Percentiles rank a stretch among this genome's conserved stretches.
Conservation (phyloP, 1,140 invertebrate genomes). For the Drosophila willistoni region DNA sequence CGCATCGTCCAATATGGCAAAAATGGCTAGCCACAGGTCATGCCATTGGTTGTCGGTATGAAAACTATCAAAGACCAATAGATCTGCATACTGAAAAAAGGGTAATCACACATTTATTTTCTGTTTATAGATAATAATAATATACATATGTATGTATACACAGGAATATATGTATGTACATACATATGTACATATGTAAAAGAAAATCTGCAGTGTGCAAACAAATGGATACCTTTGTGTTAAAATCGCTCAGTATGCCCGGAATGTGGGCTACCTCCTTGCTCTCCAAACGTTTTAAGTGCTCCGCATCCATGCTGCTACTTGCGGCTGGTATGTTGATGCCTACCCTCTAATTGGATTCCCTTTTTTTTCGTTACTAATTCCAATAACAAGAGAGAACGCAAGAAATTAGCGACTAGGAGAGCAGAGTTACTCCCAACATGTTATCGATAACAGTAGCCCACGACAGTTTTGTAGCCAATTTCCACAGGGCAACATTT, state of each 20-base stretch:
- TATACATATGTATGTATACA: not conserved
- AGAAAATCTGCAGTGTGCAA: not conserved
- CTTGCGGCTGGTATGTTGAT: slow-evolving; percentile 17
- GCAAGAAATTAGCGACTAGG: not conserved
- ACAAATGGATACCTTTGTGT: slow-evolving; percentile 56
- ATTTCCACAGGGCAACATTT: no score
- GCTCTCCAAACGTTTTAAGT: slow-evolving; percentile 65
- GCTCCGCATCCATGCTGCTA: slow-evolving; percentile 69
- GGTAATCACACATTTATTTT: not conserved
- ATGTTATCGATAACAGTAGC: not conserved
- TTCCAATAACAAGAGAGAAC: slow-evolving; percentile 7
- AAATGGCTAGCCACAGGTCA: slow-evolving; percentile 85
- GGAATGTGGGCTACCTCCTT: slow-evolving; percentile 62
- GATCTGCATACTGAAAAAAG: slow-evolving; percentile 82
- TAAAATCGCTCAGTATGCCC: slow-evolving; percentile 67
- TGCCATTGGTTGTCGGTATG: slow-evolving; percentile 83
- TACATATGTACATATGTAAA: not conserved
- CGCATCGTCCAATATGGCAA: slow-evolving; percentile 83
- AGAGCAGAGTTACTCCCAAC: not conserved
- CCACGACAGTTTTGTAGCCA: not conserved
- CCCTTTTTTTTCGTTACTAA: not conserved
- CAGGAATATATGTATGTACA: not conserved
- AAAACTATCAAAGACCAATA: slow-evolving; percentile 84
- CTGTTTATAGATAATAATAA: not conserved
- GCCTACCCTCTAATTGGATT: slow-evolving; percentile 21